phyloP scores from a whole-genome alignment of 2,113 vertebrate genomes.

The Pachyramphus minor region DNA sequence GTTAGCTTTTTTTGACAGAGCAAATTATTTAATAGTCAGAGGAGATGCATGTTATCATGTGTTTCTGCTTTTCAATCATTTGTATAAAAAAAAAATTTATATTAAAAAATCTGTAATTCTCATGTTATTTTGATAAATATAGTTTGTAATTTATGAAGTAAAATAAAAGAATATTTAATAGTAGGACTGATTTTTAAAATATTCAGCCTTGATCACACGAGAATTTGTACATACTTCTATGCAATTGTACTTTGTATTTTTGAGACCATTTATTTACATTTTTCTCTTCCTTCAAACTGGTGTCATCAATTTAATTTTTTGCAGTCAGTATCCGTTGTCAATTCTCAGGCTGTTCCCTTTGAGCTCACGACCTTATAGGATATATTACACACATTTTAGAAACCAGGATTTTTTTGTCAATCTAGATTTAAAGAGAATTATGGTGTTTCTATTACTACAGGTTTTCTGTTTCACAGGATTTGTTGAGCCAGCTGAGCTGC shows the following conservation, averaged over 20 bases:
- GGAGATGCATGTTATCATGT: not conserved
- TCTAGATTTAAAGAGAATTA: not conserved
- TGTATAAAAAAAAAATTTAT: no score
- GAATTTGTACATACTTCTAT: not conserved
- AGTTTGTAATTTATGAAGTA: not conserved
- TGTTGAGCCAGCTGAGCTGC: not conserved
- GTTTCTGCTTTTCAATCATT: slow-evolving; percentile 10
- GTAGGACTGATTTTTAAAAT: not conserved
- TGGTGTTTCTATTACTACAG: not conserved
- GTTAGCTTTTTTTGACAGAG: not conserved
- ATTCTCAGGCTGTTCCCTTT: not conserved
- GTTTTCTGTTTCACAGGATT: not conserved
- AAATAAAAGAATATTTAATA: not conserved
- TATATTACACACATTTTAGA: not conserved
- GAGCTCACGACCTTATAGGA: not conserved
- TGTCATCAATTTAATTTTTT: not conserved
- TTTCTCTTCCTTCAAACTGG: not conserved
- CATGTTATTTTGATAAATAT: not conserved
- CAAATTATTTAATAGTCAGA: not conserved
- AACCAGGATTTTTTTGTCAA: not conserved
- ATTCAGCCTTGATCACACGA: not conserved
- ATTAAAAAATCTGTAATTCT: not conserved
- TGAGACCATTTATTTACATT: not conserved
- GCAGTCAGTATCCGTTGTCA: not conserved
- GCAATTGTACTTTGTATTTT: not conserved